Evolutionary conservation across 2,888 invertebrate genomes (phyloP).

Genomic region (Tiliacea aurago): DNA sequence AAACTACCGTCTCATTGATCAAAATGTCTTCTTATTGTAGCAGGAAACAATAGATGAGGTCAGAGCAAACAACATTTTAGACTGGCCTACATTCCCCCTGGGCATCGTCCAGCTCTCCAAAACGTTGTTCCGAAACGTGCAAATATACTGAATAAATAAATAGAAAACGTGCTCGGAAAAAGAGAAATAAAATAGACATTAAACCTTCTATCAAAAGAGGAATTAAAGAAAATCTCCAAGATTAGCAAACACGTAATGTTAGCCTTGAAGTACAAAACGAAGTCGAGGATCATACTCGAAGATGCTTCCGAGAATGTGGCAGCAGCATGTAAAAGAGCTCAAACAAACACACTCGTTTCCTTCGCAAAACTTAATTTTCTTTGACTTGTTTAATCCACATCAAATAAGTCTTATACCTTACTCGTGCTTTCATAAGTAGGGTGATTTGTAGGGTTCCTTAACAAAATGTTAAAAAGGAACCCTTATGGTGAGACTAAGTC

Average conservation of each 20-base stretch:
- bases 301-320: slow-evolving; percentile 61
- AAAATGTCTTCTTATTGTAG: slow-evolving; percentile 52
- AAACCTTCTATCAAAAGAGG: slow-evolving; percentile 23
- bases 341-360: slow-evolving; percentile 68
- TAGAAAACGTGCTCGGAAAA: slow-evolving; percentile 30
- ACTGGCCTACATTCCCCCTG: slow-evolving; percentile 54
- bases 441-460: too few relatives aligned
- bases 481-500: too few relatives aligned
- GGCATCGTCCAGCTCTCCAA: slow-evolving; percentile 49
- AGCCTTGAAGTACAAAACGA: slow-evolving; percentile 62
- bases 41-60: slow-evolving; percentile 58
- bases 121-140: slow-evolving; percentile 41
- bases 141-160: slow-evolving; percentile 54
- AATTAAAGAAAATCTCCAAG: slow-evolving; percentile 43
- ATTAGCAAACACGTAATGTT: slow-evolving; percentile 49
- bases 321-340: slow-evolving; percentile 70
- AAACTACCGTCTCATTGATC: slow-evolving; percentile 52
- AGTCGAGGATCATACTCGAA: slow-evolving; percentile 64
- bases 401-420: slow-evolving; percentile 63
- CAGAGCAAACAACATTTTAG: slow-evolving; percentile 58
- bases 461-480: too few relatives aligned
- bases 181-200: slow-evolving; percentile 32
- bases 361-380: slow-evolving; percentile 72
- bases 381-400: slow-evolving; percentile 74
- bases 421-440: slow-evolving; percentile 37